phyloP scores from a whole-genome alignment of 2,113 vertebrate genomes.

The Ariopsis seemanni region DNA sequence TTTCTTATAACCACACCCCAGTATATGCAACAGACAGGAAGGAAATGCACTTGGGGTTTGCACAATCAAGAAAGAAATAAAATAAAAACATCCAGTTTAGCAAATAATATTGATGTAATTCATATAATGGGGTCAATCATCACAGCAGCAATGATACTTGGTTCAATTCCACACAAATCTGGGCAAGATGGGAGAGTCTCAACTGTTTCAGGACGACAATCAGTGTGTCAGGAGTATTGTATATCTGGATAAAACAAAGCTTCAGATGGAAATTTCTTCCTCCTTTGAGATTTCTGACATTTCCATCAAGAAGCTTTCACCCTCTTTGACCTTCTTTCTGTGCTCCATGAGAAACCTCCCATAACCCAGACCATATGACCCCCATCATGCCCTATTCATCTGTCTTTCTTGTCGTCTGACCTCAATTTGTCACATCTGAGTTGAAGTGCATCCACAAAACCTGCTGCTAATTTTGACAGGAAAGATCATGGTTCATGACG shows the following conservation, averaged over 20 bases:
- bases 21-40: neutral
- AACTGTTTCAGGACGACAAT: neutral
- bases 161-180: neutral
- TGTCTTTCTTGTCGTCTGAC: slow-evolving; percentile 21
- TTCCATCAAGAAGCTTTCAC: neutral
- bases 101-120: neutral
- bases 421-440: slow-evolving; percentile 35
- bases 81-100: neutral
- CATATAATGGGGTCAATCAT: neutral
- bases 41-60: neutral
- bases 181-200: neutral
- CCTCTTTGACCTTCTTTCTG: neutral
- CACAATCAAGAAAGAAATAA: neutral
- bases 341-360: neutral
- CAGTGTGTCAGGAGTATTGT: neutral
- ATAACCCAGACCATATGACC: slow-evolving; percentile 14
- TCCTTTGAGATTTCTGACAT: neutral
- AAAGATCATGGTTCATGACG: neutral
- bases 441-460: neutral
- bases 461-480: neutral
- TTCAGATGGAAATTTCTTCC: neutral
- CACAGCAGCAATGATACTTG: neutral
- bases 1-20: neutral
- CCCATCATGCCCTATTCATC: neutral
- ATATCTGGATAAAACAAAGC: neutral